These are phyloP conservation scores for Megathymus violae DNA, from an alignment of 1,140 invertebrate genomes.

Conservation along the genomic window DNA sequence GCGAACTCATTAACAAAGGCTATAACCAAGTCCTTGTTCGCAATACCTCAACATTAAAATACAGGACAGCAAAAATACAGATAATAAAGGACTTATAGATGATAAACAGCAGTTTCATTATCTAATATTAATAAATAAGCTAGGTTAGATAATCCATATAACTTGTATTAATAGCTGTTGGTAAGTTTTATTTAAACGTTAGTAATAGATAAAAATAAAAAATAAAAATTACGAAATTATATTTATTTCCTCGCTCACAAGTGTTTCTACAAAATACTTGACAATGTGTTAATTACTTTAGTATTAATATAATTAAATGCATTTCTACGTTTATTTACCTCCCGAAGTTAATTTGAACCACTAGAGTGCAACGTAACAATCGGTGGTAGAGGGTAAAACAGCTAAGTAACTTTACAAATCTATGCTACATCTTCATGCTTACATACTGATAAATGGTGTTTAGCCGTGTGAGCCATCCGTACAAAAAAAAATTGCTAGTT, in stretches of 20 bases:
- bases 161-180: too few relatives aligned
- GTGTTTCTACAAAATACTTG: constrained; percentile 13
- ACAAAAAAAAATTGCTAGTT: too few relatives aligned
- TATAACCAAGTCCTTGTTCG: constrained; percentile 62
- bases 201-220: constrained; percentile 44
- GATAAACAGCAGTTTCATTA: neutral
- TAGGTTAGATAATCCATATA: too few relatives aligned
- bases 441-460: constrained; percentile 17
- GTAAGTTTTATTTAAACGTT: too few relatives aligned
- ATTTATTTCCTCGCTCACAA: constrained; percentile 33
- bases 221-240: constrained; percentile 35
- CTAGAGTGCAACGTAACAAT: too few relatives aligned
- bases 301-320: constrained; percentile 23
- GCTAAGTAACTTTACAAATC: constrained; percentile 11
- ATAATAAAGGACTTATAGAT: constrained; percentile 48
- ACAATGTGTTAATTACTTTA: constrained; percentile 1
- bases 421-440: constrained; percentile 34
- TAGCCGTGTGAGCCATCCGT: constrained; percentile 6
- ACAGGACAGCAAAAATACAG: constrained; percentile 61
- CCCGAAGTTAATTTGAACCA: too few relatives aligned
- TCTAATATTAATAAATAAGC: too few relatives aligned
- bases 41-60: constrained; percentile 66
- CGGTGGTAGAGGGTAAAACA: neutral
- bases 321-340: constrained; percentile 1
- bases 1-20: constrained; percentile 67